phyloP scores from a whole-genome alignment of 1,140 invertebrate species.

The Drosophila nannoptera region DNA sequence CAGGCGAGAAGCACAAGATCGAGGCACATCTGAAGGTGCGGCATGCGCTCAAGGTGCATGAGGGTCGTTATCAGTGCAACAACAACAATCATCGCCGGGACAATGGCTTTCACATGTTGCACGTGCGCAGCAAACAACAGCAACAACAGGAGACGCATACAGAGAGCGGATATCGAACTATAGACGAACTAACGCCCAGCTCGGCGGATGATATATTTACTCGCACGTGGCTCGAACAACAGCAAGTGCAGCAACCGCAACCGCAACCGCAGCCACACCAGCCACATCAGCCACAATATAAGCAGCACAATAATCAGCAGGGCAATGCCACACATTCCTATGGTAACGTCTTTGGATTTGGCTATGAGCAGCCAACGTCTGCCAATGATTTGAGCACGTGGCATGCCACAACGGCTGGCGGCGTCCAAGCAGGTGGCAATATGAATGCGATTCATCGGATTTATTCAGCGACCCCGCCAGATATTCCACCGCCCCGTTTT shows the following conservation, averaged over 20 bases:
- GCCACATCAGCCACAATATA: conserved; percentile 17
- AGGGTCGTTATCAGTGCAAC: conserved; percentile 77
- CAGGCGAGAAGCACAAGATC: conserved; percentile 78
- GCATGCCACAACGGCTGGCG: conserved; percentile 40
- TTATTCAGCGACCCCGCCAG: conserved; percentile 70
- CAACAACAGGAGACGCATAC: conserved; percentile 42
- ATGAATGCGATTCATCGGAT: conserved; percentile 44
- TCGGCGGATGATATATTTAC: conserved; percentile 68
- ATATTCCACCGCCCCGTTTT: conserved; percentile 68
- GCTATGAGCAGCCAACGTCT: conserved; percentile 14
- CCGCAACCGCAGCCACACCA: neutral
- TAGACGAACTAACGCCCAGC: conserved; percentile 69
- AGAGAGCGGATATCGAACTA: conserved; percentile 69
- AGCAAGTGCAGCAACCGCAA: conserved; percentile 23
- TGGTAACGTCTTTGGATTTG: conserved; percentile 22
- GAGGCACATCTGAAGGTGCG: conserved; percentile 71
- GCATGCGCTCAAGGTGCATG: conserved; percentile 72
- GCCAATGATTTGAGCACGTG: conserved; percentile 56
- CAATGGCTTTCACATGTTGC: conserved; percentile 53
- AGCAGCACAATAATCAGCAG: conserved; percentile 55
- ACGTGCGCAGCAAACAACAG: conserved; percentile 46
- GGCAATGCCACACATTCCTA: conserved; percentile 21
- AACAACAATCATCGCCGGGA: conserved; percentile 41
- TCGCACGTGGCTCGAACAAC: conserved; percentile 54
- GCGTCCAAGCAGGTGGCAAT: neutral